A percentile compares a stretch with the other conserved stretches of the same genome.
phyloP scores from a whole-genome alignment of 30 jellyfish, hydroid and myxozoan genomes.

The Hydractinia symbiolongicarpus region DNA sequence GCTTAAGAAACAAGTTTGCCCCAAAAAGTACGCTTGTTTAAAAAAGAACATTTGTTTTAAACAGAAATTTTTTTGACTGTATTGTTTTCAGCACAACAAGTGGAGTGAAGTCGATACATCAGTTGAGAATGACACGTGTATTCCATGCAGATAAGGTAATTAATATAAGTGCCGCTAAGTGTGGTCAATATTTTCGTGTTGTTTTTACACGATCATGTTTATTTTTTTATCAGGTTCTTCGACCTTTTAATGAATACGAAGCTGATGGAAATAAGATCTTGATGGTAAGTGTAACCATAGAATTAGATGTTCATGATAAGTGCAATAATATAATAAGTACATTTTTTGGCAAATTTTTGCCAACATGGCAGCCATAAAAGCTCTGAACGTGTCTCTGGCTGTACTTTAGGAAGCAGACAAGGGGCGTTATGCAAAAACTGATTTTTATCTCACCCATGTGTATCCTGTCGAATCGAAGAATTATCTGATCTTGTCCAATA shows the following conservation, averaged over 20 bases:
- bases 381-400: not conserved
- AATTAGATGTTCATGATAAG: not conserved
- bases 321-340: not conserved
- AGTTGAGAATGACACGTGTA: conserved; percentile 71
- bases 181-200: not conserved
- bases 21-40: too few relatives aligned
- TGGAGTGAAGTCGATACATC: conserved; percentile 60
- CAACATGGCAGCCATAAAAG: not conserved
- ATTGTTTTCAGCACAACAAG: conserved; percentile 74
- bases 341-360: not conserved
- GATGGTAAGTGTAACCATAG: conserved; percentile 40
- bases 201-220: conserved; percentile 11
- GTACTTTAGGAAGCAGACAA: conserved; percentile 66
- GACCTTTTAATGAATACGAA: conserved; percentile 64
- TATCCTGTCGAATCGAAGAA: conserved; percentile 43
- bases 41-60: too few relatives aligned
- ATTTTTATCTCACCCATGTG: conserved; percentile 71
- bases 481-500: conserved; percentile 61
- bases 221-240: conserved; percentile 45
- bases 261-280: conserved; percentile 51
- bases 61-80: not conserved
- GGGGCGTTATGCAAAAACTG: conserved; percentile 74
- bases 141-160: conserved; percentile 96
- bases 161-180: not conserved
- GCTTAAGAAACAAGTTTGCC: too few relatives aligned